These are phyloP conservation scores for Nebria salina DNA, from an alignment of 2,888 invertebrate species.

Conservation along the genomic window DNA sequence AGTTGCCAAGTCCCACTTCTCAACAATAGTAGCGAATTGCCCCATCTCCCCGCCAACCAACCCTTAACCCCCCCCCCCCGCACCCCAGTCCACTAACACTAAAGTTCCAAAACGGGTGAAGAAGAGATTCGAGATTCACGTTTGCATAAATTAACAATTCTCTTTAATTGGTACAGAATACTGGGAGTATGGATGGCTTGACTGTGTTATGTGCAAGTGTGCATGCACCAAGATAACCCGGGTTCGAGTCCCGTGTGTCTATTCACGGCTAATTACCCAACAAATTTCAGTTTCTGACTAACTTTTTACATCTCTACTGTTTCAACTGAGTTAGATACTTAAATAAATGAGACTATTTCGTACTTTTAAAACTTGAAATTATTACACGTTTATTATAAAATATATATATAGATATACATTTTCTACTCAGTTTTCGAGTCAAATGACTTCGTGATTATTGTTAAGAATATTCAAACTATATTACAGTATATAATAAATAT, in stretches of 20 bases:
- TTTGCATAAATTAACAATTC: slow-evolving; percentile 58
- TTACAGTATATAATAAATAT: no score
- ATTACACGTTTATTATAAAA: neutral
- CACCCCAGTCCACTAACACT: neutral
- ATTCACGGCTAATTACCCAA: slow-evolving; percentile 28
- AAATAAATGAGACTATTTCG: slow-evolving; percentile 9
- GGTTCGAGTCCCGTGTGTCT: slow-evolving; percentile 24
- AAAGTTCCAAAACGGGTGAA: neutral
- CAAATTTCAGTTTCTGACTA: slow-evolving; percentile 19
- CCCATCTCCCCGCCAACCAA: neutral
- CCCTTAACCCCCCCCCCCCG: neutral
- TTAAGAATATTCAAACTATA: no score
- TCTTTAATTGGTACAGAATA: slow-evolving; percentile 53
- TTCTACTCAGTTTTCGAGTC: no score
- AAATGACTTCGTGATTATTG: no score
- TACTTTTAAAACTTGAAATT: neutral
- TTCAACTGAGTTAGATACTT: neutral
- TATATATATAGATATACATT: no score
- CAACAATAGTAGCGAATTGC: slow-evolving; percentile 2
- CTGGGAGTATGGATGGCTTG: slow-evolving; percentile 22
- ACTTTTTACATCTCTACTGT: neutral
- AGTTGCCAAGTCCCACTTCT: neutral
- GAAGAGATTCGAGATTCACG: slow-evolving; percentile 50
- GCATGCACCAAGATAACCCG: slow-evolving; percentile 20
- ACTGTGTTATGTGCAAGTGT: slow-evolving; percentile 9